Conservation (phyloP, 2,113 vertebrate genomes). For the Deroptyus accipitrinus region DNA sequence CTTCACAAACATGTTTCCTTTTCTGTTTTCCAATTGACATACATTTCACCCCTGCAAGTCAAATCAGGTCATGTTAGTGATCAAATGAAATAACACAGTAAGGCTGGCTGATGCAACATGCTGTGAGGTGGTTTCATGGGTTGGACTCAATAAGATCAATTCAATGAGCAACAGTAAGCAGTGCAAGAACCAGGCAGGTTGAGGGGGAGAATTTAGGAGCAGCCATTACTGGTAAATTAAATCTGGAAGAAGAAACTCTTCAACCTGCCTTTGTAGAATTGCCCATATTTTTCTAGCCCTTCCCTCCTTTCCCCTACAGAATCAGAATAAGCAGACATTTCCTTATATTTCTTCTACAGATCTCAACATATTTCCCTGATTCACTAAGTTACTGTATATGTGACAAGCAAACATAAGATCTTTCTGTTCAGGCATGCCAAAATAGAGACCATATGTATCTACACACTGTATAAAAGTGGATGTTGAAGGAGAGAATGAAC, state of each 20-base stretch:
- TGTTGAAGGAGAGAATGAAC: not conserved
- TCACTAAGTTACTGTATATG: accelerated
- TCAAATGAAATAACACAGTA: not conserved
- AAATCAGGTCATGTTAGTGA: not conserved
- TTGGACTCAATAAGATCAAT: not conserved
- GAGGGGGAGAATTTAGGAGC: accelerated
- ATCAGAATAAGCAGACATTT: not conserved
- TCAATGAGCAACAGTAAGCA: not conserved
- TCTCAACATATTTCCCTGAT: too few species aligned
- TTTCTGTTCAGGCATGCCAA: not conserved
- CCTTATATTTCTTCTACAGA: not conserved
- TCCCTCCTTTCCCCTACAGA: not conserved
- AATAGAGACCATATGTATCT: not conserved
- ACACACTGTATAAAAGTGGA: not conserved
- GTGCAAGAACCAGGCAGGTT: not conserved
- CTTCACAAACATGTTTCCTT: not conserved
- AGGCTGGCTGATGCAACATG: not conserved
- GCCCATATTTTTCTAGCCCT: not conserved
- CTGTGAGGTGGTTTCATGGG: not conserved
- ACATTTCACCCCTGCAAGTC: not conserved
- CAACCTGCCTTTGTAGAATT: not conserved
- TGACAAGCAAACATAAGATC: not conserved
- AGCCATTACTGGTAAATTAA: not conserved
- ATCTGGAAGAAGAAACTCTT: not conserved
- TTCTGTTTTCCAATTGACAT: not conserved